phyloP scores from a whole-genome alignment of 2,888 invertebrate species.

The Ditula angustiorana region DNA sequence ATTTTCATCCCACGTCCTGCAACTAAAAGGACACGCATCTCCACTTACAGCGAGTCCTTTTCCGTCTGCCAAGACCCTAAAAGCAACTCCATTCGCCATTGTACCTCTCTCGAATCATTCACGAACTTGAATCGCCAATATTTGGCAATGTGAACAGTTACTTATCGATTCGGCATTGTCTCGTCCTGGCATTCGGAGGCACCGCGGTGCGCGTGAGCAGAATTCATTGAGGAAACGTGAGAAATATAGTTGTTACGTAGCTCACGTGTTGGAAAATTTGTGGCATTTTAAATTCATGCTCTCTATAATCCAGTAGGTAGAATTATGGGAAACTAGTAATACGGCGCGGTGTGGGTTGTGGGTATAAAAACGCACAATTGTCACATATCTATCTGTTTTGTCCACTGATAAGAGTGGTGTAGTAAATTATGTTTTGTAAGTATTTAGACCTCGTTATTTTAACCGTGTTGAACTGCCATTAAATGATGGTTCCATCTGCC shows the following conservation, averaged over 20 bases:
- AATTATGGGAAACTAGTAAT: too few species aligned
- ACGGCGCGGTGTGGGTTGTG: too few species aligned
- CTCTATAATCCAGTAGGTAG: too few species aligned
- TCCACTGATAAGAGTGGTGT: too few species aligned
- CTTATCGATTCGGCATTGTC: slow-evolving; percentile 80
- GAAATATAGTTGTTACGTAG: slow-evolving; percentile 47
- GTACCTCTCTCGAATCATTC: slow-evolving; percentile 56
- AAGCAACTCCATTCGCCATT: slow-evolving; percentile 41
- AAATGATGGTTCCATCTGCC: too few species aligned
- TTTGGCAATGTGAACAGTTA: slow-evolving; percentile 79
- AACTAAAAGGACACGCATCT: slow-evolving; percentile 28
- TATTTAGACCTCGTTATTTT: too few species aligned
- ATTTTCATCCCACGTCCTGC: neutral
- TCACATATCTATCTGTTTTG: too few species aligned
- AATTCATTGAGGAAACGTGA: slow-evolving; percentile 72
- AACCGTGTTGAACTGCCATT: too few species aligned
- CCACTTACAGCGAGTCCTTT: slow-evolving; percentile 21
- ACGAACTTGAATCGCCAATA: slow-evolving; percentile 60
- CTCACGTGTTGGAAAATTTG: slow-evolving; percentile 13
- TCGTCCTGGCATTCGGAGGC: slow-evolving; percentile 70
- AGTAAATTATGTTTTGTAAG: too few species aligned
- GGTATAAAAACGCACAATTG: too few species aligned
- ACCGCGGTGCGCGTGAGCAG: slow-evolving; percentile 64
- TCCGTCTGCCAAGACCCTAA: slow-evolving; percentile 45
- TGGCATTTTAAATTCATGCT: neutral